Base-by-base conservation (phyloP, 2,113 vertebrate genomes). In the Callipepla californica region DNA sequence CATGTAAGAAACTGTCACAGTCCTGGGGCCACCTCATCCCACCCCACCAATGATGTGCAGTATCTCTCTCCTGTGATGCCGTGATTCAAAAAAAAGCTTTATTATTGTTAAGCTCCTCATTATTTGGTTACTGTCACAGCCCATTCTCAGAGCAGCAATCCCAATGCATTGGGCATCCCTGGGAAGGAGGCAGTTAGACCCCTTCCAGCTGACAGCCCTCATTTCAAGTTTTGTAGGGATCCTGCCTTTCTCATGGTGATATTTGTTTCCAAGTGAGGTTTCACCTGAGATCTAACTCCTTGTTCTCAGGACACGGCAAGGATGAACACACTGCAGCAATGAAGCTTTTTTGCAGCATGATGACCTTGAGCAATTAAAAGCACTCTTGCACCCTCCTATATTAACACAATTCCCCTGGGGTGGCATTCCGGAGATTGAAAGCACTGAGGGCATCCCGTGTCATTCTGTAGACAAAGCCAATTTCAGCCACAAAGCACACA, bases 401-500 rank as follows among this genome's bases (percentile, higher is more conserved):
- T 96, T 83, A 94, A 89, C 53, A 16, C 8, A 2, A 11, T 58
- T 48, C 1, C 3, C 30, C 38, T 34, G 21, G 76, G 73, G 88
- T 92, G 62, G 82, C 82, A 85, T 93, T 93, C 66, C 34, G 72
- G 85, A 96, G 80, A 96, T 94, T 77, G 92, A 87, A 92, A 89
- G 17, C 3, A 0, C 22, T 3, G 44, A 47, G 73, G 61, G 91
- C 78, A 5, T 19, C 67, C 74, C 0, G 26, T 28, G 36, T 63
- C 25, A 87, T 65, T 90, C 84, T 72, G 26, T 23, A 82, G 87
- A 79, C 87, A 17, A 15, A 63, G 36, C 3, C 19, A 65, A 38
- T 67, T 13, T 50, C 66, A 61, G 92, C 80, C 17, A 19, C 16
- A 50, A 69, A 75, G 11, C 0, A 1, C 0, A 1, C 7, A 14